Conservation (phyloP, 2,797 vertebrate species). For the Pangasius djambal region DNA sequence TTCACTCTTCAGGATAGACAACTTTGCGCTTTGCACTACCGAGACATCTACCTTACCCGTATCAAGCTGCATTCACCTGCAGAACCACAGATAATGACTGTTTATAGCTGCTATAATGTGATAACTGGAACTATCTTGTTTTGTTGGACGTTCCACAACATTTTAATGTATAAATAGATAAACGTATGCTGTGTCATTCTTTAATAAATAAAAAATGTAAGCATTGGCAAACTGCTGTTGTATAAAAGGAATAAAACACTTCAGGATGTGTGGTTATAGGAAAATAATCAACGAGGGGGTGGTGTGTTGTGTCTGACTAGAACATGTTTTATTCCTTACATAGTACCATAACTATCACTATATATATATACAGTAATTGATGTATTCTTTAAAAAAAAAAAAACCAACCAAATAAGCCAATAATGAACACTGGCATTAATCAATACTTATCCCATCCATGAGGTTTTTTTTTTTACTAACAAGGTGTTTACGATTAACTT, state of each 20-base stretch:
- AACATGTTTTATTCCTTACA: neutral
- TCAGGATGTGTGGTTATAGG: neutral
- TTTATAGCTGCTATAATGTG: neutral
- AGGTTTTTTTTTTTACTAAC: neutral
- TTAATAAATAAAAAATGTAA: neutral
- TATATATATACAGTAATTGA: neutral
- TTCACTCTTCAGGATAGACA: constrained; percentile 31
- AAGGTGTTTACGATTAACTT: no score
- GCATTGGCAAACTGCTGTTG: neutral
- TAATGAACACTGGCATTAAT: neutral
- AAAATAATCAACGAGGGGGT: neutral
- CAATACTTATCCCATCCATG: neutral
- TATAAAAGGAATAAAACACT: neutral
- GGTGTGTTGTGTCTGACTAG: neutral
- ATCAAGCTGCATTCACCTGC: neutral
- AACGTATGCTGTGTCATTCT: neutral
- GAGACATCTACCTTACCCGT: neutral
- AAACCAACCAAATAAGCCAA: neutral
- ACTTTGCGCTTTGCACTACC: neutral
- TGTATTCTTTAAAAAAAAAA: neutral
- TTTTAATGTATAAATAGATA: neutral
- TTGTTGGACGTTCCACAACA: neutral
- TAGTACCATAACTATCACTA: neutral
- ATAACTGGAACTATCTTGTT: neutral
- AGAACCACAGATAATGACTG: neutral